These are phyloP conservation scores for Thunnus thynnus DNA, from an alignment of 2,113 vertebrate species.

Conservation along the genomic window DNA sequence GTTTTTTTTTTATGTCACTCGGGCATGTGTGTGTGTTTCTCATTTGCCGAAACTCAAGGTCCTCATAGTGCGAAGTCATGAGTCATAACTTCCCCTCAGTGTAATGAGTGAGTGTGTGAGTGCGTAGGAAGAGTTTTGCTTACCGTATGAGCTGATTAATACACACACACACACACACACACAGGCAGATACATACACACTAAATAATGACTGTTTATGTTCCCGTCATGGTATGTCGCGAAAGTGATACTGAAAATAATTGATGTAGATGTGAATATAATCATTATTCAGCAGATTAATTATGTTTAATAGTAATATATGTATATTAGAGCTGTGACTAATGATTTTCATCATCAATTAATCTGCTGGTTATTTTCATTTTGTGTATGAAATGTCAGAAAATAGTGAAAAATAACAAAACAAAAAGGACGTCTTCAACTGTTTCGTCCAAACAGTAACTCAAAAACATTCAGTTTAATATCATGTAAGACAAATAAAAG, in stretches of 20 bases:
- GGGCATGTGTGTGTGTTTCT: conserved; percentile 10
- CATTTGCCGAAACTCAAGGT: conserved; percentile 20
- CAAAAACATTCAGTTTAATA: not conserved
- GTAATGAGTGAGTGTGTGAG: conserved; percentile 25
- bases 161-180: not conserved
- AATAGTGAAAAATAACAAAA: not conserved
- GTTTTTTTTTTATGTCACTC: not conserved
- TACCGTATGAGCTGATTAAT: conserved; percentile 32
- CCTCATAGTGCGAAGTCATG: conserved; percentile 41
- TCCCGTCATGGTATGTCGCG: not conserved
- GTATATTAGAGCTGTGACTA: not conserved
- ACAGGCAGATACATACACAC: not conserved
- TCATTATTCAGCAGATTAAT: not conserved
- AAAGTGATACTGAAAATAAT: not conserved
- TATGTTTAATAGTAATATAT: not conserved
- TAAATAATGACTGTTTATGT: not conserved
- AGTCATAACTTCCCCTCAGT: conserved; percentile 65
- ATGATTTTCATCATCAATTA: not conserved
- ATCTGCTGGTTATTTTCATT: not conserved
- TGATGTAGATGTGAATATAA: not conserved
- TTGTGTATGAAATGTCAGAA: not conserved
- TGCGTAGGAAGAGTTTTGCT: conserved; percentile 30
- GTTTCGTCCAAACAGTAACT: too few species aligned
- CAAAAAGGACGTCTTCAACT: too few species aligned
- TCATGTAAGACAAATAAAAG: too few species aligned